Evolutionary conservation across 1,140 invertebrate species (phyloP), one percentile per base, ranked within the genome.

Genomic region (Nasonia longicornis): DNA sequence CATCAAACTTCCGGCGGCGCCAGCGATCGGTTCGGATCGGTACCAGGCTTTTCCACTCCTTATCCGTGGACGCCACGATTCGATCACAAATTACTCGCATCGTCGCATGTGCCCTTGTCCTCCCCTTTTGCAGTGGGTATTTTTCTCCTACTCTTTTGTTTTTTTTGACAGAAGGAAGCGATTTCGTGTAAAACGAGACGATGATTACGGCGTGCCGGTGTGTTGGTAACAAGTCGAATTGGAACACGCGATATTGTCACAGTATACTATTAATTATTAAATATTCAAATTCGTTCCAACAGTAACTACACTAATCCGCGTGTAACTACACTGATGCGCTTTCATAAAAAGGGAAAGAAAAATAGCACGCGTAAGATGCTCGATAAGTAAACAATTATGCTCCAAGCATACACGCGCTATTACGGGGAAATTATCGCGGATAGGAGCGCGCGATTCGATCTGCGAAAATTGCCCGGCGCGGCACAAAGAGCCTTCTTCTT

Each of bases 381-480:
- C 26, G 66, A 67, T 67, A 67, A 67, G 66, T 67, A 29, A 67
- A 67, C 66, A 67, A 67, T 67, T 11, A 67, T 67, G n/a, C 31
- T 35, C 31, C 31, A 3, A 35, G 31, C 6, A 35, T 35, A 35
- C 31, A 8, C 6, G 22, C 26, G 64, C 22, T 66, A 26, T 66
- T 66, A 26, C 22, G 64, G 64, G 26, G 31, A 66, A 26, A 66
- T 66, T 66, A 66, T 66, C 64, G 26, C 64, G 26, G n/a, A 66
- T 22, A 16, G 64, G 16, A 16, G 58, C 29, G 31, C 35, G 31
- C 29, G 70, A 72, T 72, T 72, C 38, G 70, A 72, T 72, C 70
- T 72, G 70, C 70, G 70, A 72, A 72, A 72, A 72, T 72, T 72
- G 20, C 70, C n/a, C n/a, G 26, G 16, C 38, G 4, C 31, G 26